Percentiles rank a stretch among this genome's conserved stretches.
These are phyloP conservation scores for Parasteatoda tepidariorum DNA, from an alignment of 1,140 invertebrate genomes.

Conservation along the genomic window DNA sequence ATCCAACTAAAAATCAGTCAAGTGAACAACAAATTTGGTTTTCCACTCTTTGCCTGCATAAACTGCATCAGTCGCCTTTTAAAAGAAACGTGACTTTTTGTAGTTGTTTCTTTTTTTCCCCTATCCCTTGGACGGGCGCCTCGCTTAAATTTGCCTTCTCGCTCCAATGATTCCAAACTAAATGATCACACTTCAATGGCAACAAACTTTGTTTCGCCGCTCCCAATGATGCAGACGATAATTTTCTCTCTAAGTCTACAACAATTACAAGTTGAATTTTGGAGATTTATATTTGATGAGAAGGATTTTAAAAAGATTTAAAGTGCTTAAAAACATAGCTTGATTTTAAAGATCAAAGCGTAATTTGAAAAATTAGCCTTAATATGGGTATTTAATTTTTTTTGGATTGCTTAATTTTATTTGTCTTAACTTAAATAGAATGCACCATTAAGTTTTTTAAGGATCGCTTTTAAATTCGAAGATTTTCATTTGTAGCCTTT, in stretches of 20 bases:
- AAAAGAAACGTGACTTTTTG: constrained; percentile 48
- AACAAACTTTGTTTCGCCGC: constrained; percentile 35
- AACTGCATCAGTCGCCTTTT: constrained; percentile 31
- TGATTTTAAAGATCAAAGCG: background rate
- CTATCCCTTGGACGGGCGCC: background rate
- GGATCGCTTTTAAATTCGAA: no score
- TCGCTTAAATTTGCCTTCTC: constrained; percentile 27
- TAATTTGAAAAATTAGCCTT: background rate
- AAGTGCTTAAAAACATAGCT: background rate
- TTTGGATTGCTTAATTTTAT: background rate
- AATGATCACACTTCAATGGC: constrained; percentile 42
- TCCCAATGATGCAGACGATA: constrained; percentile 25
- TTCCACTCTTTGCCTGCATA: constrained; percentile 29
- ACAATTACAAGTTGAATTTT: background rate
- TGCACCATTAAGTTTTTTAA: no score
- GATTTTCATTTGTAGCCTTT: no score
- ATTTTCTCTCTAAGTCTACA: constrained; percentile 11
- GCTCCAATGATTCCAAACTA: constrained; percentile 12
- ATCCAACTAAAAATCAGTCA: constrained; percentile 28
- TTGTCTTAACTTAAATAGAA: no score
- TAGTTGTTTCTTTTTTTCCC: no score
- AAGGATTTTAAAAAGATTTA: background rate
- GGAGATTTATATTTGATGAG: background rate
- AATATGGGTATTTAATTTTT: background rate
- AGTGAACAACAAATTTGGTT: constrained; percentile 47